Percentiles rank a stretch among this genome's conserved stretches.
Conservation (phyloP, 2,888 invertebrate species). For the Latheticus oryzae region DNA sequence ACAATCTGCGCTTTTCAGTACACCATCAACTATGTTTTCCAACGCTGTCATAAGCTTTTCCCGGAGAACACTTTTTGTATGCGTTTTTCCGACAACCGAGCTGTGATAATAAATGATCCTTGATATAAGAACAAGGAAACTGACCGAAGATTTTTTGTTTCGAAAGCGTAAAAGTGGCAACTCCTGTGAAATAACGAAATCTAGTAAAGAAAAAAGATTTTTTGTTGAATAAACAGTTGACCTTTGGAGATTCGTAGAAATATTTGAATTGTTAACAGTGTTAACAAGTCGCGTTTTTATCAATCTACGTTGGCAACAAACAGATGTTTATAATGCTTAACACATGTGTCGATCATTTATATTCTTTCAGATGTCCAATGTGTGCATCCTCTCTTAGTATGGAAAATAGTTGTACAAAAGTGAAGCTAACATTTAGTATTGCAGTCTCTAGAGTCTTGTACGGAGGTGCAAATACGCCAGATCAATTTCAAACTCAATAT, state of each 20-base stretch:
- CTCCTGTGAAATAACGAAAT: slow-evolving; percentile 16
- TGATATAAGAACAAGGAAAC: slow-evolving; percentile 44
- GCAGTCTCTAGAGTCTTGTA: slow-evolving; percentile 52
- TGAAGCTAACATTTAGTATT: slow-evolving; percentile 48
- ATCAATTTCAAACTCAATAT: slow-evolving; percentile 63
- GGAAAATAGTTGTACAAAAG: slow-evolving; percentile 48
- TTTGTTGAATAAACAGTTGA: slow-evolving; percentile 5
- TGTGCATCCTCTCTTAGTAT: slow-evolving; percentile 26
- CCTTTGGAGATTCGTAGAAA: no score
- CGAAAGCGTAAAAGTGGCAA: slow-evolving; percentile 33
- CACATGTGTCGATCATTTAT: slow-evolving; percentile 41
- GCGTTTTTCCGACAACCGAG: slow-evolving; percentile 42
- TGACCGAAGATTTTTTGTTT: slow-evolving; percentile 42
- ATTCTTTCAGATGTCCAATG: slow-evolving; percentile 14
- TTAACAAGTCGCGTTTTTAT: slow-evolving; percentile 39
- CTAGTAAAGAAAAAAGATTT: slow-evolving; percentile 21
- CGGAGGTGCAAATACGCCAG: slow-evolving; percentile 54
- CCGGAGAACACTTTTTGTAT: slow-evolving; percentile 36
- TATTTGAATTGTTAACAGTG: not conserved
- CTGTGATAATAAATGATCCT: slow-evolving; percentile 45
- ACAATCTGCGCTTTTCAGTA: no score
- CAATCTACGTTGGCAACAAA: slow-evolving; percentile 38
- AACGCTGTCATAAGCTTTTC: slow-evolving; percentile 42
- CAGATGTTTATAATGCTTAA: slow-evolving; percentile 40
- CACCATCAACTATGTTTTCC: slow-evolving; percentile 39